These are phyloP conservation scores for Cyphomyrus discorhynchus DNA, from an alignment of 2,113 vertebrate genomes.

Conservation along the genomic window DNA sequence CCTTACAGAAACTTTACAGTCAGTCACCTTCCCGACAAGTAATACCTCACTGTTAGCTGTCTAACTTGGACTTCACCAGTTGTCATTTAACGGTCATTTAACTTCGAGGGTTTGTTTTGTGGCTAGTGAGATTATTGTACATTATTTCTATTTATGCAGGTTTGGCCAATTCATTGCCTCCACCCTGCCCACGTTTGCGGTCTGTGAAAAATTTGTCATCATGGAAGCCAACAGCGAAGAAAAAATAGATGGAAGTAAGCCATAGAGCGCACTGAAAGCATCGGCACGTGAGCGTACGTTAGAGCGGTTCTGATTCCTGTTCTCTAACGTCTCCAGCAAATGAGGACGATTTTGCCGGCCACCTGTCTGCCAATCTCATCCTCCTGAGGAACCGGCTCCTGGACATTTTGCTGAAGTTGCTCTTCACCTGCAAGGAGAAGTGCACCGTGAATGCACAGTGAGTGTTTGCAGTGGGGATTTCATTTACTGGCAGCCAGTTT, in stretches of 20 bases:
- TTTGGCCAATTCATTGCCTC: conserved; percentile 97
- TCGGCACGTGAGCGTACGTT: neutral
- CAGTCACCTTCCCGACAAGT: neutral
- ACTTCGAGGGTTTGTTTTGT: neutral
- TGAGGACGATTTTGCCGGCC: conserved; percentile 88
- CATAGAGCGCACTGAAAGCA: no score
- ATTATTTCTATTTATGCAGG: conserved; percentile 48
- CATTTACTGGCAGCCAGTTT: neutral
- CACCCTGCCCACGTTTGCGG: conserved; percentile 89
- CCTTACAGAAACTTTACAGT: neutral
- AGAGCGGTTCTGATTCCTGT: neutral
- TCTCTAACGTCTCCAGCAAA: conserved; percentile 55
- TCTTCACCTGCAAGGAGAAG: conserved; percentile 91
- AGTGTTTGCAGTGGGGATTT: conserved; percentile 39
- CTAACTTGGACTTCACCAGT: neutral
- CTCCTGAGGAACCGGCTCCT: conserved; percentile 87
- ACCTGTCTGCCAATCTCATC: conserved; percentile 88
- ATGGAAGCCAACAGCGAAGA: conserved; percentile 95
- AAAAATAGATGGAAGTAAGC: conserved; percentile 80
- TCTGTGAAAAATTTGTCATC: conserved; percentile 97
- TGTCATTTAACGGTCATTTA: neutral
- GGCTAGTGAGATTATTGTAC: neutral
- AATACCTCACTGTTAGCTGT: neutral
- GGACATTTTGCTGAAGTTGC: conserved; percentile 83
- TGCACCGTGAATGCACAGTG: conserved; percentile 84